A percentile compares a stretch with the other conserved stretches of the same genome.
Conservation (phyloP, 2,113 vertebrate species). For the Percopsis transmontana region DNA sequence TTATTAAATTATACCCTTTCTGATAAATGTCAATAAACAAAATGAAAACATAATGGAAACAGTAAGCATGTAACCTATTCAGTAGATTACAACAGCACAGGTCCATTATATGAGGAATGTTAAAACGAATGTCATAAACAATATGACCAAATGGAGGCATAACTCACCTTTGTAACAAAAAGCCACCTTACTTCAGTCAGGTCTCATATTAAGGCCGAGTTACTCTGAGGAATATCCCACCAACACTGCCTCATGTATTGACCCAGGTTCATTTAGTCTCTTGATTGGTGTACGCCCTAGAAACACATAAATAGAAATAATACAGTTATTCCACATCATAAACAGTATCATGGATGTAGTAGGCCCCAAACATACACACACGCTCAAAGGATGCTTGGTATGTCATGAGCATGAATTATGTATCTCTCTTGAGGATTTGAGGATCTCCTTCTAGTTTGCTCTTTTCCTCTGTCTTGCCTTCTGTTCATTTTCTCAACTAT, state of each 20-base stretch:
- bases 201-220: constrained; percentile 14
- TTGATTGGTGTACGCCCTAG: constrained; percentile 39
- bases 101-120: background rate
- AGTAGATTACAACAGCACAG: too few relatives aligned
- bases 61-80: too few relatives aligned
- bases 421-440: constrained; percentile 66
- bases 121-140: constrained; percentile 1
- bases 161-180: constrained; percentile 39
- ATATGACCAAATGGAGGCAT: background rate
- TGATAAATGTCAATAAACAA: too few relatives aligned
- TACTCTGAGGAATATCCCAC: constrained; percentile 12
- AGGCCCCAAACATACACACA: constrained; percentile 26
- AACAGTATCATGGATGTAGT: constrained; percentile 19
- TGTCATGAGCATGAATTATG: constrained; percentile 74
- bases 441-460: constrained; percentile 34
- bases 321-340: constrained; percentile 56
- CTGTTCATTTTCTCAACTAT: constrained; percentile 26
- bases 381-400: constrained; percentile 21
- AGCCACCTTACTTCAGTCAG: constrained; percentile 6
- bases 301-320: constrained; percentile 62
- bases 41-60: too few relatives aligned
- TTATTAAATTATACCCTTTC: too few relatives aligned
- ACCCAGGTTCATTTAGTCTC: constrained; percentile 59
- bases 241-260: constrained; percentile 41
- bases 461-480: constrained; percentile 15